phyloP scores from a whole-genome alignment of 1,140 invertebrate species.

The Radopholus similis region DNA sequence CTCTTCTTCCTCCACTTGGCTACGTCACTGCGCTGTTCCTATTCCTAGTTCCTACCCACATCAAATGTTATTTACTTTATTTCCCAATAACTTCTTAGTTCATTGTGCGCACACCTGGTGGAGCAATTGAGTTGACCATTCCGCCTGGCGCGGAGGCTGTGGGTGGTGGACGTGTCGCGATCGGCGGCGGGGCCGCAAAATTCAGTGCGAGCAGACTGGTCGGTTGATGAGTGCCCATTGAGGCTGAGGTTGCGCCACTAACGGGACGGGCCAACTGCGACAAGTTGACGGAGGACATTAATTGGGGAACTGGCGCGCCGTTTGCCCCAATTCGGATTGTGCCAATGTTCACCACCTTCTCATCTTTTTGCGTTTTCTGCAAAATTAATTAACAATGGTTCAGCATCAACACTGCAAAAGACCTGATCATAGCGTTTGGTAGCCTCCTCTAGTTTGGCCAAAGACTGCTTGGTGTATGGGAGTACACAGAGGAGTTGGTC shows the following conservation, averaged over 20 bases:
- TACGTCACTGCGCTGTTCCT: too few species aligned
- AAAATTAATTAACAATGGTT: not conserved
- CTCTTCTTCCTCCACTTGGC: too few species aligned
- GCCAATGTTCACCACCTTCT: constrained; percentile 50
- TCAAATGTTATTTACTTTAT: too few species aligned
- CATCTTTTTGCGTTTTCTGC: constrained; percentile 27
- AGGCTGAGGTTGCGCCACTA: not conserved
- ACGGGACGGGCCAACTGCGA: constrained; percentile 46
- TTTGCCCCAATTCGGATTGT: constrained; percentile 62
- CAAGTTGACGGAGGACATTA: constrained; percentile 61
- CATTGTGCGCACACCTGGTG: too few species aligned
- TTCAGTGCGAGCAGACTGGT: constrained; percentile 30
- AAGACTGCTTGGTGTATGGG: constrained; percentile 84
- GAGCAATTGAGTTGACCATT: too few species aligned
- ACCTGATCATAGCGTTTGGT: constrained; percentile 41
- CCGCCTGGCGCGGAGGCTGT: not conserved
- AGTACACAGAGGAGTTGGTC: constrained; percentile 90
- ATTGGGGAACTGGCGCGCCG: constrained; percentile 67
- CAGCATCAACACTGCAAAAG: constrained; percentile 1
- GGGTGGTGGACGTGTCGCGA: not conserved
- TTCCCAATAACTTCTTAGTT: too few species aligned
- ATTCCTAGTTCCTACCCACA: too few species aligned
- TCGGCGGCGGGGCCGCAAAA: constrained; percentile 19
- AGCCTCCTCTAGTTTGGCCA: constrained; percentile 67
- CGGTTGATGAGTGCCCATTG: too few species aligned